Percentiles rank a stretch among this genome's conserved stretches.
Evolutionary conservation across 2,797 vertebrate species (phyloP).

Genomic region (Betta splendens): DNA sequence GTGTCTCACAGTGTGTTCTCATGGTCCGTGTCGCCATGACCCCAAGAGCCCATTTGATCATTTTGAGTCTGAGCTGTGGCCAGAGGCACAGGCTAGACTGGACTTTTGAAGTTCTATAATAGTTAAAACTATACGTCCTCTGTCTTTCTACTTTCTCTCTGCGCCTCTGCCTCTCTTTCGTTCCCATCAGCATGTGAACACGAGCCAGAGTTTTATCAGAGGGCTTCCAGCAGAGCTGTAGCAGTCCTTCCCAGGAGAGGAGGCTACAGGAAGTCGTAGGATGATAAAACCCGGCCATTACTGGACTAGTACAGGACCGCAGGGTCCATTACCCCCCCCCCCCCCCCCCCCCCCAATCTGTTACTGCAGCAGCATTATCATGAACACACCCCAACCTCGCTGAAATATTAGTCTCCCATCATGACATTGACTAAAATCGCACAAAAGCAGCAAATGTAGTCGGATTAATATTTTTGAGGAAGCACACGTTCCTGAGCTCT

Average conservation of each 20-base stretch:
- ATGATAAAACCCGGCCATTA: constrained; percentile 86
- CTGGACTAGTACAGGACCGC: constrained; percentile 79
- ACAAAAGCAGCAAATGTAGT: constrained; percentile 4
- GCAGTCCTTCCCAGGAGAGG: constrained; percentile 81
- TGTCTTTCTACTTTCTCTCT: constrained; percentile 21
- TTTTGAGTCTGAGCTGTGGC: constrained; percentile 24
- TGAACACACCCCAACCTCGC: constrained; percentile 53
- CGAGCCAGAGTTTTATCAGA: constrained; percentile 82
- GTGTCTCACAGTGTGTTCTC: constrained; percentile 62
- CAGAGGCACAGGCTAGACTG: constrained; percentile 21
- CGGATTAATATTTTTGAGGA: constrained; percentile 16
- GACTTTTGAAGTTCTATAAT: constrained; percentile 28
- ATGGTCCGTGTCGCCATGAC: constrained; percentile 50
- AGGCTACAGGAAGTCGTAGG: constrained; percentile 86
- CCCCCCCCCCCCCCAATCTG: constrained; percentile 70
- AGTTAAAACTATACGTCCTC: constrained; percentile 19
- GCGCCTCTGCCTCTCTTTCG: constrained; percentile 37
- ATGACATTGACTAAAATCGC: constrained; percentile 7
- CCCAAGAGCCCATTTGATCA: constrained; percentile 42
- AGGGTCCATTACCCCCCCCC: constrained; percentile 80
- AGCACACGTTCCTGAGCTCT: constrained; percentile 43
- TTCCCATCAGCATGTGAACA: constrained; percentile 85
- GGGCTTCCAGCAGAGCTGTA: constrained; percentile 78
- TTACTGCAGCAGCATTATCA: constrained; percentile 64
- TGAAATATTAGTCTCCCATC: constrained; percentile 9